Percentiles rank a stretch among this genome's conserved stretches.
These are phyloP conservation scores for Epinephelus lanceolatus DNA, from an alignment of 2,113 vertebrate species.

Conservation along the genomic window DNA sequence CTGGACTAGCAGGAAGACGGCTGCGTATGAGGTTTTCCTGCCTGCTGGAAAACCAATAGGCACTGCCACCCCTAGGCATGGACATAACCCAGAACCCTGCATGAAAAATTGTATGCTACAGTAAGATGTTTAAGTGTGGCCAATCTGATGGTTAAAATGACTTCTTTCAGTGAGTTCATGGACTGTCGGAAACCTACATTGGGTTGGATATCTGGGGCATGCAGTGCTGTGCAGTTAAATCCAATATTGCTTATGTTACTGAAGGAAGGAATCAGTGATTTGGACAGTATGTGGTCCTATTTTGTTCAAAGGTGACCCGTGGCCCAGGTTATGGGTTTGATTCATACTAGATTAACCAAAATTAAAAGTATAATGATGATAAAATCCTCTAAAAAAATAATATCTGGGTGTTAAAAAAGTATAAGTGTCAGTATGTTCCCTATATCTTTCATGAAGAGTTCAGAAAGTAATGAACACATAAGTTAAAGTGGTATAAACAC, in stretches of 20 bases:
- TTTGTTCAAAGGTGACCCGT: not conserved
- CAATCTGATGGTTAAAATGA: conserved; percentile 45
- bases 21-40: conserved; percentile 61
- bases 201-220: conserved; percentile 29
- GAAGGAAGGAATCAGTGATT: conserved; percentile 18
- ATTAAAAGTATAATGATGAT: conserved; percentile 1
- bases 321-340: not conserved
- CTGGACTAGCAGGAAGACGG: conserved; percentile 34
- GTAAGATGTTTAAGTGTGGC: conserved; percentile 29
- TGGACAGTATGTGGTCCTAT: conserved; percentile 3
- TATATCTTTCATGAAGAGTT: not conserved
- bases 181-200: conserved; percentile 36
- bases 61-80: conserved; percentile 36
- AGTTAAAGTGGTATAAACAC: conserved; percentile 47
- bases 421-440: not conserved
- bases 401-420: not conserved
- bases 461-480: conserved; percentile 35
- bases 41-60: conserved; percentile 60
- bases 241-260: not conserved
- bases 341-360: conserved; percentile 16
- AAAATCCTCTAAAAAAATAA: conserved; percentile 20
- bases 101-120: conserved; percentile 45
- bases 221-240: conserved; percentile 4
- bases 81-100: conserved; percentile 56
- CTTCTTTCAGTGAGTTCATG: conserved; percentile 42